A percentile compares a stretch with the other conserved stretches of the same genome.
These are phyloP conservation scores for Meteorus cinctellus DNA, from an alignment of 2,888 invertebrate genomes.

Conservation along the genomic window DNA sequence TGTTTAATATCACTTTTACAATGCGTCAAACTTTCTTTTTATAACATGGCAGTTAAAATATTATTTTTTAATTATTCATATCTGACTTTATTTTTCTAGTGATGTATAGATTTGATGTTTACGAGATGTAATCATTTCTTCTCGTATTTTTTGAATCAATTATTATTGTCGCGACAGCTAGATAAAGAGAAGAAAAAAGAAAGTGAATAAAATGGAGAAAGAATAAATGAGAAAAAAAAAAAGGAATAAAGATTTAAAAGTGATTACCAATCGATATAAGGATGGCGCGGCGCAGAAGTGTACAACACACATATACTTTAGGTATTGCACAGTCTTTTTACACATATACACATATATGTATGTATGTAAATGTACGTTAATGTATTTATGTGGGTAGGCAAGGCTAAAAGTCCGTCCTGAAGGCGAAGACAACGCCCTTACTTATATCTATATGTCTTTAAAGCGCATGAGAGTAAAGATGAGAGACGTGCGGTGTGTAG, in stretches of 20 bases:
- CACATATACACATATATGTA: background rate
- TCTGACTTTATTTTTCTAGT: too few species aligned
- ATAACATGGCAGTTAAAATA: background rate
- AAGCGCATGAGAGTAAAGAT: slow-evolving; percentile 46
- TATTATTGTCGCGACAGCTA: background rate
- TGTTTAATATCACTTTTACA: slow-evolving; percentile 7
- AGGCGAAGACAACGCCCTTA: slow-evolving; percentile 72
- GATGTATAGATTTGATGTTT: too few species aligned
- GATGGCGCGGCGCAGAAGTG: background rate
- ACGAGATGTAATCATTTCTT: too few species aligned
- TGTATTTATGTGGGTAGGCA: slow-evolving; percentile 36
- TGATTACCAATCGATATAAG: slow-evolving; percentile 7
- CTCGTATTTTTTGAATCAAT: background rate
- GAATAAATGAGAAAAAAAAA: background rate
- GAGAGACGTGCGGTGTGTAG: slow-evolving; percentile 45
- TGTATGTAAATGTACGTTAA: background rate
- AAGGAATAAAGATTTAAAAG: slow-evolving; percentile 3
- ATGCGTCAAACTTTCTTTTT: slow-evolving; percentile 14
- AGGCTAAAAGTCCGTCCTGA: slow-evolving; percentile 48
- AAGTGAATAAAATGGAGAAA: background rate
- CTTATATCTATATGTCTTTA: slow-evolving; percentile 57
- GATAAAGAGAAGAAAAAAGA: background rate
- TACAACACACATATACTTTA: background rate
- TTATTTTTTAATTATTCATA: too few species aligned
- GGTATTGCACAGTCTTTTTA: background rate